phyloP scores from a whole-genome alignment of 2,113 vertebrate genomes.

The Aythya baeri region DNA sequence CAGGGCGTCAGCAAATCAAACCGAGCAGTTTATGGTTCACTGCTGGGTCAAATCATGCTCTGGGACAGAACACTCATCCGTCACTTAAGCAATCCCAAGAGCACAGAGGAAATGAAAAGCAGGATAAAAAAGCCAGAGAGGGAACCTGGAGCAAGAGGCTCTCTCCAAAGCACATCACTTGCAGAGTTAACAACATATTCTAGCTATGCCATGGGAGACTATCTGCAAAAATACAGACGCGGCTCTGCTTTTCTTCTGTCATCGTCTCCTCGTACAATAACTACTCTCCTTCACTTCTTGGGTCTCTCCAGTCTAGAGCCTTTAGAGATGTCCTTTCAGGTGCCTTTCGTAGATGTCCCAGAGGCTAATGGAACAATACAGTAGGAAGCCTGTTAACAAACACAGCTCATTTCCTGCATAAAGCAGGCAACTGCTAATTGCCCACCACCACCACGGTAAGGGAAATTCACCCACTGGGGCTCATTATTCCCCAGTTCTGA shows the following conservation, averaged over 20 bases:
- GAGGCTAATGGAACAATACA: not conserved
- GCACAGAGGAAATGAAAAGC: not conserved
- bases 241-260: not conserved
- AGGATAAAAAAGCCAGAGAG: not conserved
- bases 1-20: not conserved
- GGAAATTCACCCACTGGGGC: not conserved
- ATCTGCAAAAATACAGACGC: not conserved
- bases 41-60: fast-evolving
- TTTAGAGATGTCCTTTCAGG: not conserved
- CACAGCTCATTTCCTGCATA: not conserved
- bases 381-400: not conserved
- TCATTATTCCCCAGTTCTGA: not conserved
- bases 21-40: not conserved
- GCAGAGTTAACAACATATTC: not conserved
- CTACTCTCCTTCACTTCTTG: not conserved
- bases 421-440: not conserved
- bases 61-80: not conserved
- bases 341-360: not conserved
- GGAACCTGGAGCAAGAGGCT: not conserved
- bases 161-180: not conserved
- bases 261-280: not conserved
- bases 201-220: not conserved
- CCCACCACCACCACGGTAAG: not conserved
- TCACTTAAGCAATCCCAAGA: not conserved
- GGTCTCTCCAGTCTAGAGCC: not conserved